phyloP scores from a whole-genome alignment of 2,888 invertebrate species.

The Hofmannophila pseudospretella region DNA sequence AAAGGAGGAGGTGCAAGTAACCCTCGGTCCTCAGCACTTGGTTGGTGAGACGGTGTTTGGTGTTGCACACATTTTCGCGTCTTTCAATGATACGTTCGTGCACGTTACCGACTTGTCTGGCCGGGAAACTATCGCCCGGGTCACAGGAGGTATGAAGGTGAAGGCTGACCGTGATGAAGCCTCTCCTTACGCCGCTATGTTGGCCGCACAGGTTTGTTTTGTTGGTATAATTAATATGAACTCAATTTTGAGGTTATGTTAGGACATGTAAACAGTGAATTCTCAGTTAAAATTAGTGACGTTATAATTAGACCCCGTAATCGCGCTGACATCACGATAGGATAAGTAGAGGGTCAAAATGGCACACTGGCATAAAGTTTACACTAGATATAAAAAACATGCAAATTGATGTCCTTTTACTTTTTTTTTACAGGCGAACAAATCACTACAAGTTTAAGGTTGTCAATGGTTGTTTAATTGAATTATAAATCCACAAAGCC shows the following conservation, averaged over 20 bases:
- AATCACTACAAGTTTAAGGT: too few relatives aligned
- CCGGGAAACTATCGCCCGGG: conserved; percentile 94
- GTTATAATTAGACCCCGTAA: too few relatives aligned
- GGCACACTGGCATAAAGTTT: too few relatives aligned
- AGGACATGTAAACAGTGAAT: conserved; percentile 5
- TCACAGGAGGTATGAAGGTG: conserved; percentile 99
- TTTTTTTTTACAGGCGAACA: too few relatives aligned
- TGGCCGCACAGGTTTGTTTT: conserved; percentile 93
- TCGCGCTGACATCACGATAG: too few relatives aligned
- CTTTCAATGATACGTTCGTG: conserved; percentile 99
- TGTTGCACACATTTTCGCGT: conserved; percentile 99
- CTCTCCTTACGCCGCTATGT: conserved; percentile 99
- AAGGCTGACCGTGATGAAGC: conserved; percentile 99
- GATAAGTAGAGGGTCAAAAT: too few relatives aligned
- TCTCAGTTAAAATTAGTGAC: conserved; percentile 15
- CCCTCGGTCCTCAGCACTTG: conserved; percentile 96
- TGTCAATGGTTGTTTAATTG: too few relatives aligned
- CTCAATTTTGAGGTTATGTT: conserved; percentile 39
- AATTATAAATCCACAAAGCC: too few relatives aligned
- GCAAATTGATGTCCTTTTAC: too few relatives aligned
- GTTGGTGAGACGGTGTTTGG: conserved; percentile 99
- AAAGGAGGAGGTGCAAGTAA: conserved; percentile 97
- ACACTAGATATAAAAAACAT: too few relatives aligned
- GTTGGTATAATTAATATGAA: conserved; percentile 4
- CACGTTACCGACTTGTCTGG: conserved; percentile 99